Base-by-base conservation (phyloP, 1,140 invertebrate genomes). In the Ips nitidus region DNA sequence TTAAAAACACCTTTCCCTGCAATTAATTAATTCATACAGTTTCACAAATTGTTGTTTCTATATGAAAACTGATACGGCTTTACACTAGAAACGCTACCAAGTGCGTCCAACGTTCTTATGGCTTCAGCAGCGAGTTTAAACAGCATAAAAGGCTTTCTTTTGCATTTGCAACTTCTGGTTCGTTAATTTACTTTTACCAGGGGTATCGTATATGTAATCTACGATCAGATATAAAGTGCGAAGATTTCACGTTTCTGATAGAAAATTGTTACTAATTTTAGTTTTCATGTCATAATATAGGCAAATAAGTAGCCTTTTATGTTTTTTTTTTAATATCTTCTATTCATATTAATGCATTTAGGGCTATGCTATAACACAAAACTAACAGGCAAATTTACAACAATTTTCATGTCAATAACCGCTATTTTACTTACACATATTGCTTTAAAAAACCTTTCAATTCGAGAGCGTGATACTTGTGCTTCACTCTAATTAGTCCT, bases 81-180 rank as follows among this genome's bases (percentile, higher is more conserved):
- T 65, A 41, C 6, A 45, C 53, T 41, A 50, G 3, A 66, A 66
- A 66, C 41, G 53, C 56, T 50, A 37, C 55, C 53, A 66, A 66
- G 3, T 66, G 64, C 55, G 50, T 55, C 53, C 58, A 66, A 58
- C 64, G 53, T 58, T 66, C 47, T 57, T 41, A 6, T 6, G 63
- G 52, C 56, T 66, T 58, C 53, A 45, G 43, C 22, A 7, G 22
- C 37, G 6, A 52, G 22, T 58, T 58, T 39, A 58, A 66, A 58
- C 40, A 50, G 42, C 64, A 66, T 66, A 42, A 66, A 66, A 66
- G 41, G 53, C 64, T 66, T 58, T 66, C 64, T 58, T 53, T 57
- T 50, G 56, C 64, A 66, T 58, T 66, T 58, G 41, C 63, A 65
- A 65, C 56, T 62, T 52, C 22, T 22, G 22, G 5, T 41, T 60